These are phyloP conservation scores for Heliconius hewitsoni DNA, from an alignment of 1,140 invertebrate genomes.

Conservation along the genomic window DNA sequence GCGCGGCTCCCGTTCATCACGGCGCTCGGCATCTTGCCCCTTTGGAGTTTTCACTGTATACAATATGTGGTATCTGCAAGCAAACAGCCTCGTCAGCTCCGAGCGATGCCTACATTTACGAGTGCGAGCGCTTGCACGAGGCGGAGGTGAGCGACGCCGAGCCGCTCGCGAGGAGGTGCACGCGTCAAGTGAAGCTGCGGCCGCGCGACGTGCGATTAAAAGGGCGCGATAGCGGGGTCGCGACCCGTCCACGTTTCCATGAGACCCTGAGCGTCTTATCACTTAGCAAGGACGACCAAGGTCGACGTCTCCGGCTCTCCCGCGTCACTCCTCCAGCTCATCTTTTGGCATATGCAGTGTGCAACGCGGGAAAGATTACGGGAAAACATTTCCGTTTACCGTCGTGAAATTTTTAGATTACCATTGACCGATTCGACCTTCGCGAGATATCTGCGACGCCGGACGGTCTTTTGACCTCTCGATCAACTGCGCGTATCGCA, in stretches of 20 bases:
- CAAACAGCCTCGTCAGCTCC: slow-evolving; percentile 26
- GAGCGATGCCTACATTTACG: not conserved
- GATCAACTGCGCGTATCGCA: slow-evolving; percentile 41
- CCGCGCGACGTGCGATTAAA: slow-evolving; percentile 55
- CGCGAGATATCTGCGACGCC: slow-evolving; percentile 41
- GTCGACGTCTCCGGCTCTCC: slow-evolving; percentile 48
- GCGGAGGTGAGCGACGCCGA: slow-evolving; percentile 29
- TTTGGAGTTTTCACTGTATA: slow-evolving; percentile 16
- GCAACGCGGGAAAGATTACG: not conserved
- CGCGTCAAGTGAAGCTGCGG: slow-evolving; percentile 55
- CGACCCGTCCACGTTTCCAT: slow-evolving; percentile 60
- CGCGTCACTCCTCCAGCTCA: slow-evolving; percentile 32
- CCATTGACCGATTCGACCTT: slow-evolving; percentile 56
- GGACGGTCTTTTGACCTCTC: slow-evolving; percentile 48
- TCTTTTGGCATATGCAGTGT: not conserved
- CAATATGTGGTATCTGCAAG: slow-evolving; percentile 50
- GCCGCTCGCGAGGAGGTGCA: slow-evolving; percentile 48
- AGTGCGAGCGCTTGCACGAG: not conserved
- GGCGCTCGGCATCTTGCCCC: slow-evolving; percentile 57
- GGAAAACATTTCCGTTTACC: not conserved
- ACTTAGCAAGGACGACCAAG: slow-evolving; percentile 66
- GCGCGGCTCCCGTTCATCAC: slow-evolving; percentile 53
- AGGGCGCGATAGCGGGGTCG: slow-evolving; percentile 71
- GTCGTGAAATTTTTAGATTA: not conserved
- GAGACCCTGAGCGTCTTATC: slow-evolving; percentile 56